A percentile compares a stretch with the other conserved stretches of the same genome.
These are phyloP conservation scores for Trematomus loennbergii DNA, from an alignment of 2,113 vertebrate genomes.

Conservation along the genomic window DNA sequence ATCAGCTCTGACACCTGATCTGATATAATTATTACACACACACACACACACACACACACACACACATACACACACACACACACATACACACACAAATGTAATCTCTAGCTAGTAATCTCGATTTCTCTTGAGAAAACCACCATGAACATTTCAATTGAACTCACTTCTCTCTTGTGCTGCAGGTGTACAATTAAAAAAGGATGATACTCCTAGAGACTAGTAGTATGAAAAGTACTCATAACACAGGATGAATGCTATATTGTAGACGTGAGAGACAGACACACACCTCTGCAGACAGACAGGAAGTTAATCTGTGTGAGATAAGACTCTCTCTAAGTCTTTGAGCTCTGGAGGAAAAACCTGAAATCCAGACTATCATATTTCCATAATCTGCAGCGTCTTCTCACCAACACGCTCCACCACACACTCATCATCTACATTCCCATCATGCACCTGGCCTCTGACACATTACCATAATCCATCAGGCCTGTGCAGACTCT, in stretches of 20 bases:
- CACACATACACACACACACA: too few relatives aligned
- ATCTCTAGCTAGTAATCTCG: neutral
- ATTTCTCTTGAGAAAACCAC: conserved; percentile 21
- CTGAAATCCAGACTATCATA: conserved; percentile 36
- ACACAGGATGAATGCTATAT: too few relatives aligned
- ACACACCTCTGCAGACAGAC: neutral
- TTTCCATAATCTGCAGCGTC: conserved; percentile 63
- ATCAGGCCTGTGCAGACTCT: neutral
- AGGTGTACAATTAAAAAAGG: too few relatives aligned
- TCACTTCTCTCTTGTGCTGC: too few relatives aligned
- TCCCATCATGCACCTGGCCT: conserved; percentile 62
- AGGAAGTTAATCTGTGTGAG: conserved; percentile 38
- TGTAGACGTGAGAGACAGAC: too few relatives aligned
- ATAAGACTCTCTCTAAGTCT: conserved; percentile 39
- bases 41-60: too few relatives aligned
- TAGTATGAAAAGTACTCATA: too few relatives aligned
- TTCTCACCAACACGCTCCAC: conserved; percentile 3
- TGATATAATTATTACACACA: conserved; percentile 23
- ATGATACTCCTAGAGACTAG: too few relatives aligned
- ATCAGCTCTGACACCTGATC: conserved; percentile 39
- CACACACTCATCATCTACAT: conserved; percentile 16
- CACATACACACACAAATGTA: too few relatives aligned
- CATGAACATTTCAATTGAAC: conserved; percentile 7
- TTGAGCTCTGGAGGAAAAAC: conserved; percentile 42
- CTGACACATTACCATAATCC: conserved; percentile 51